phyloP scores from a whole-genome alignment of 2,888 invertebrate species.

The Vannuccia rotundouncinata region DNA sequence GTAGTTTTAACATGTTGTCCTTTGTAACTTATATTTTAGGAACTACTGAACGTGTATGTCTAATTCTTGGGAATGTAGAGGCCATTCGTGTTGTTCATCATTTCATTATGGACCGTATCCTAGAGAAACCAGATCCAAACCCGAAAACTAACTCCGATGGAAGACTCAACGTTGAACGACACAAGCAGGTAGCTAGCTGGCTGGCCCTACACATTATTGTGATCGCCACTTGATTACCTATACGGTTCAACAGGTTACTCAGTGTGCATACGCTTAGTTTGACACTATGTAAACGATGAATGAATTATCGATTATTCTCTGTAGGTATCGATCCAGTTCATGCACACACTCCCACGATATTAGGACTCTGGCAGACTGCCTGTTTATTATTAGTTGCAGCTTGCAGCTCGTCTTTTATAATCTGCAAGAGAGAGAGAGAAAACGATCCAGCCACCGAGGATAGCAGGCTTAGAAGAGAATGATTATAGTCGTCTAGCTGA shows the following conservation, averaged over 20 bases:
- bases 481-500: not conserved
- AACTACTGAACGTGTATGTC: constrained; percentile 56
- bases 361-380: not conserved
- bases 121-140: constrained; percentile 56
- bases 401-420: not conserved
- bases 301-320: too few relatives aligned
- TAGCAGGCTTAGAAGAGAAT: not conserved
- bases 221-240: not conserved
- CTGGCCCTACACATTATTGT: not conserved
- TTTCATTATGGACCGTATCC: constrained; percentile 56
- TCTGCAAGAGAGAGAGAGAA: not conserved
- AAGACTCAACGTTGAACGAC: constrained; percentile 54
- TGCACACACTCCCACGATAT: not conserved
- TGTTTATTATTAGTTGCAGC: not conserved
- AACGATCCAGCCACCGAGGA: not conserved
- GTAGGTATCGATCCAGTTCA: not conserved
- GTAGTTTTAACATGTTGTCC: not conserved
- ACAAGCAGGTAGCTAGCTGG: constrained; percentile 55
- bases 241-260: too few relatives aligned
- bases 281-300: too few relatives aligned
- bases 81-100: constrained; percentile 53
- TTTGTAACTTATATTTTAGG: constrained; percentile 46
- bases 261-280: too few relatives aligned
- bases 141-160: constrained; percentile 50
- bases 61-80: constrained; percentile 54